A percentile compares a stretch with the other conserved stretches of the same genome.
Conservation (phyloP, 1,140 invertebrate genomes). For the Achatina immaculata region DNA sequence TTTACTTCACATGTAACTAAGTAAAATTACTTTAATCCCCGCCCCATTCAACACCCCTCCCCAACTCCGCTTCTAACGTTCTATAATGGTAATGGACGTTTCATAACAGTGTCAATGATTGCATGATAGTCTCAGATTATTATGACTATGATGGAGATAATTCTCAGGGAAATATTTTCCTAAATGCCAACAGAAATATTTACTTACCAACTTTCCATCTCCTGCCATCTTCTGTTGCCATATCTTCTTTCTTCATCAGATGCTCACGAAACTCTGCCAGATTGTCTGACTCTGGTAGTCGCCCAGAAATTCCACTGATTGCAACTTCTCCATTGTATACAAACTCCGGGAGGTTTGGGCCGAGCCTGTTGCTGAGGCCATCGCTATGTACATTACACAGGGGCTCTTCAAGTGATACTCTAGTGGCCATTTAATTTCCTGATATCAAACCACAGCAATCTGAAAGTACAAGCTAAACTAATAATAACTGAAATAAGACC, state of each 20-base stretch:
- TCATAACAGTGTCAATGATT: no score
- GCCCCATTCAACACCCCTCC: no score
- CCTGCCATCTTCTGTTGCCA: conserved; percentile 88
- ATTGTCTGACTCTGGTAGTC: conserved; percentile 87
- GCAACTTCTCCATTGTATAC: conserved; percentile 78
- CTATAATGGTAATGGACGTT: no score
- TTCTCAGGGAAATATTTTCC: no score
- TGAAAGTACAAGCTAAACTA: no score
- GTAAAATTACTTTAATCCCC: no score
- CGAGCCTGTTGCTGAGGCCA: conserved; percentile 13
- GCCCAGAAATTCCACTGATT: conserved; percentile 89
- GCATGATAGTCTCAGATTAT: no score
- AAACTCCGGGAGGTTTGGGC: conserved; percentile 24
- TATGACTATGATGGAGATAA: no score
- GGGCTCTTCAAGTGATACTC: conserved; percentile 33
- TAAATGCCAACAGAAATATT: not conserved
- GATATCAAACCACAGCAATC: not conserved
- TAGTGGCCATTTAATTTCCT: conserved; percentile 40
- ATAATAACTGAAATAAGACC: no score
- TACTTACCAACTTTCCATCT: conserved; percentile 80
- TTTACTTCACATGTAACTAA: no score
- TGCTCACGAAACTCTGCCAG: conserved; percentile 91
- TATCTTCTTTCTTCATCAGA: conserved; percentile 87
- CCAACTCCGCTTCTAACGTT: no score
- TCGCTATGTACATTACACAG: conserved; percentile 23